Base-by-base conservation (phyloP, 2,888 invertebrate genomes). In the Acleris laterana region DNA sequence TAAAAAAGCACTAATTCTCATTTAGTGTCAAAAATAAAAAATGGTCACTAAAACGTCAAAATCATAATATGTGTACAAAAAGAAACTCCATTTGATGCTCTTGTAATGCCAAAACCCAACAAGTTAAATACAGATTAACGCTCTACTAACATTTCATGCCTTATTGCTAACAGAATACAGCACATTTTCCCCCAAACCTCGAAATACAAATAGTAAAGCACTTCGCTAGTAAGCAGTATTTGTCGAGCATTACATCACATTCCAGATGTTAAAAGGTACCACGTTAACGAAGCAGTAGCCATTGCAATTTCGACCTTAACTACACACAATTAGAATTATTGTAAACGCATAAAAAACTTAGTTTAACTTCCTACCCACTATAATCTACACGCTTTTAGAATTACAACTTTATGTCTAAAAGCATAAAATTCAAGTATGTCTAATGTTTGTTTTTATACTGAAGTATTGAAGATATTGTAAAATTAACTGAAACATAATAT, bases 211-310 rank as follows among this genome's bases (percentile, higher is more conserved):
- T 65, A 61, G 61, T 49, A 57, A 46, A 56, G 66, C 61, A 62
- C 66, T 66, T 61, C 52, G 61, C 42, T n/a, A n/a, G 20, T 49
- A 17, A 38, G 17, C 49, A 62, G 66, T 66, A 82, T 87, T 87
- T 83, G 83, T 80, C 80, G 81, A 83, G 80, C 80, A 85, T 87
- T 85, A 88, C 86, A 82, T 78, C 83, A 78, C 79, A 83, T 77
- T 80, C 80, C 83, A 83, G 79, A 85, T 85, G 84, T 81, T 80
- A 76, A 73, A 59, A 66, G 59, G 64, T 51, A 48, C 73, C 63
- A 72, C 66, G 55, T 49, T 64, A 19, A 4, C 32, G 69, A 49
- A 67, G 3, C 38, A 32, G 0, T n/a, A 4, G 38, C 20, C 5
- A 55, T 20, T 13, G 48, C 2, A 73, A 70, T 71, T 67, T 67